Evolutionary conservation across 2,797 vertebrate species (phyloP).

Genomic region (Simalia tracyae): DNA sequence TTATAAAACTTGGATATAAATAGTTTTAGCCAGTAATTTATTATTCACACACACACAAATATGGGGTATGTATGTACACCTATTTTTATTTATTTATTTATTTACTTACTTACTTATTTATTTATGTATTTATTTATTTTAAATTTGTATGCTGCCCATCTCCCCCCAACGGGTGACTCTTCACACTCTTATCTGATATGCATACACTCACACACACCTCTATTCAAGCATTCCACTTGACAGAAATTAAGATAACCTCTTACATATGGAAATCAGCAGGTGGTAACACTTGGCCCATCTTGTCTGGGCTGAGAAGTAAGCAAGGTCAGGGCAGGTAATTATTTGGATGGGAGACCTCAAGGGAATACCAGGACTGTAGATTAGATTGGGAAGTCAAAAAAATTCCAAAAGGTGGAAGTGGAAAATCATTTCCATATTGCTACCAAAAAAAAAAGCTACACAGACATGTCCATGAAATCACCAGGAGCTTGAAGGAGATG

Average conservation of each 20-base stretch:
- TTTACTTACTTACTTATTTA: no score
- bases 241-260: slow-evolving; percentile 16
- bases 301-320: neutral
- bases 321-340: neutral
- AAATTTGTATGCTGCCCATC: no score
- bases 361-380: neutral
- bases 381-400: neutral
- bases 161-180: no score
- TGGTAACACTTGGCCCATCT: neutral
- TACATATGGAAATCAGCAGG: neutral
- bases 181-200: neutral
- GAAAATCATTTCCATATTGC: neutral
- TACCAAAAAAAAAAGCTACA: neutral
- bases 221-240: neutral
- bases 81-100: neutral
- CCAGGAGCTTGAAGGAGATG: neutral
- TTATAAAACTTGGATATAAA: slow-evolving; percentile 34
- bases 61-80: no score
- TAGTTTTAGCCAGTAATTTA: neutral
- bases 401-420: neutral
- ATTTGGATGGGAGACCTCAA: neutral
- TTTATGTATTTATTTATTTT: no score
- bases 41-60: neutral
- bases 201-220: neutral
- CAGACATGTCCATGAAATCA: neutral